phyloP scores from a whole-genome alignment of 2,797 vertebrate species.

The Megaceryle alcyon region DNA sequence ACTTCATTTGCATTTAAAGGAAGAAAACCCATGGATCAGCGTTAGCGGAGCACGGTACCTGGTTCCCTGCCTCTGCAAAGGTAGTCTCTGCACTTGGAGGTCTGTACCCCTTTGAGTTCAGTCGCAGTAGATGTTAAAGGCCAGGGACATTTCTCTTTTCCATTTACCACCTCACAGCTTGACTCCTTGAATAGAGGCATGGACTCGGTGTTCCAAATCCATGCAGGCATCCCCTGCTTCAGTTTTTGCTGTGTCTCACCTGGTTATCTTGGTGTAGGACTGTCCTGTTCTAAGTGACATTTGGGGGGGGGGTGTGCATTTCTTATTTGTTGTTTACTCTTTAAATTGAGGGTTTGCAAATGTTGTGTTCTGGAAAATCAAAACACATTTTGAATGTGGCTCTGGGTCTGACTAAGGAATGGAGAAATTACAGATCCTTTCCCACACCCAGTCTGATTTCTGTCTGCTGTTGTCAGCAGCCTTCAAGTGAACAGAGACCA shows the following conservation, averaged over 20 bases:
- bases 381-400: background rate
- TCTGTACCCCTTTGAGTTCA: background rate
- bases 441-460: background rate
- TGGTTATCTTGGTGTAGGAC: background rate
- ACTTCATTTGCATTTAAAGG: background rate
- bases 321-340: background rate
- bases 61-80: background rate
- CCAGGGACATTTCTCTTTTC: background rate
- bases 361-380: background rate
- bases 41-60: rapidly evolving
- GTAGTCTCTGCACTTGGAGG: background rate
- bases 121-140: background rate
- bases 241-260: background rate
- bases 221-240: background rate
- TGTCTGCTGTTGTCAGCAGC: background rate
- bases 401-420: background rate
- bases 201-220: background rate
- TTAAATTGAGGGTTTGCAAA: background rate
- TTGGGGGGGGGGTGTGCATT: background rate
- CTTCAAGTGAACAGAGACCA: background rate
- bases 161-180: background rate
- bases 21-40: background rate
- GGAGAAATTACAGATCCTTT: background rate
- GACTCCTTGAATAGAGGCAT: background rate
- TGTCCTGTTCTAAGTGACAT: background rate